Evolutionary conservation across 2,113 vertebrate genomes (phyloP), one percentile per base, ranked within the genome.

Genomic region (Quiscalus mexicanus): DNA sequence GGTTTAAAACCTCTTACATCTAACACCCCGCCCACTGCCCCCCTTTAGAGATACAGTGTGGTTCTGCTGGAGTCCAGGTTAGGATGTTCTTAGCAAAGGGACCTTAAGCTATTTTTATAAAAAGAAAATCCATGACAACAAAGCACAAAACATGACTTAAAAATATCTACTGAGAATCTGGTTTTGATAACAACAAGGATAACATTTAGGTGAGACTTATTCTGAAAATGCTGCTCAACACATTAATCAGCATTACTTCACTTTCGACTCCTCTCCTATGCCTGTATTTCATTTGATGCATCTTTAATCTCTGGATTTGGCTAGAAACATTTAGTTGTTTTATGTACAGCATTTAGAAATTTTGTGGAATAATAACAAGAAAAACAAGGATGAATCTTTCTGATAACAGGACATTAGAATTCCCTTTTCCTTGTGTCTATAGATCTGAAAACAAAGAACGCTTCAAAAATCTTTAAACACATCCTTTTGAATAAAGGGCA

Each of bases 1-100:
- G 16, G 12, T 79, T 71, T 79, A 64, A 87, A 71, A 71, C 2
- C 25, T 65, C 23, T 69, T 31, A 6, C 2, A 16, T 15, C 6
- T 5, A 22, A 14, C 15, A 50, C 12, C 13, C 10, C 0, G 0
- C n/a, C 17, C 35, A 56, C 49, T 37, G 10, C 6, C 7, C 15
- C 5, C 6, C 1, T 45, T 84, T 37, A 80, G 59, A 59, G 33
- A 23, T 8, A 8, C 0, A 42, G 5, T 14, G 10, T 15, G 20
- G 35, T 53, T 77, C 83, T 94, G 16, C 18, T 50, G 35, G 15
- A 62, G 20, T 65, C n/a, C 27, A 33, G 0, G 0, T 5, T 30
- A 50, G 27, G 15, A 74, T 37, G 9, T 5, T 6, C 5, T 33
- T 69, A 50, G 52, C 23, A 87, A 52, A 68, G 8, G 31, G 4